A percentile compares a stretch with the other conserved stretches of the same genome.
Conservation (phyloP, 2,113 vertebrate species). For the Ictalurus punctatus region DNA sequence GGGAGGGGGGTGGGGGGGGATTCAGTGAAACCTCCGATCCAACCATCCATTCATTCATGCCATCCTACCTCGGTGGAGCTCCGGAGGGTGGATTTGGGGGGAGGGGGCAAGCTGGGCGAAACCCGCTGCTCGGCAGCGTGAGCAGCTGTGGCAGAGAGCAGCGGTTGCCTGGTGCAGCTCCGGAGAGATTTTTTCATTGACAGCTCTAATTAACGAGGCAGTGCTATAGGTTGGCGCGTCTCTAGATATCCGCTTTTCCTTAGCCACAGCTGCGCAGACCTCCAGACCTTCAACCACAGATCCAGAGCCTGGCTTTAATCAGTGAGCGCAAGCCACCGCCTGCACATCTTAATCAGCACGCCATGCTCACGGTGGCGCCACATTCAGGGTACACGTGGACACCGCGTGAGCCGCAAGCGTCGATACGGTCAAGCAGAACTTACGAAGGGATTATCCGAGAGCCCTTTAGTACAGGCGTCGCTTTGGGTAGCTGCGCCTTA, state of each 20-base stretch:
- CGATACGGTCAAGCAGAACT: neutral
- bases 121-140: neutral
- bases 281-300: slow-evolving; percentile 17
- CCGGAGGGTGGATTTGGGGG: neutral
- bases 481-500: neutral
- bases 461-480: neutral
- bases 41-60: slow-evolving; percentile 1
- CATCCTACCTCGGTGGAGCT: neutral
- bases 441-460: neutral
- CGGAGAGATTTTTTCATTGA: slow-evolving; percentile 64
- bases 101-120: neutral
- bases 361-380: neutral
- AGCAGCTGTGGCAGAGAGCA: slow-evolving; percentile 33
- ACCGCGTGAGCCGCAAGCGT: neutral
- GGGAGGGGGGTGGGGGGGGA: neutral
- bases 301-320: slow-evolving; percentile 8
- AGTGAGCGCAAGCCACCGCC: neutral
- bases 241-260: slow-evolving; percentile 47
- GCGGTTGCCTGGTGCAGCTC: slow-evolving; percentile 27
- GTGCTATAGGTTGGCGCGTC: slow-evolving; percentile 72
- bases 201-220: slow-evolving; percentile 78
- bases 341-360: slow-evolving; percentile 20
- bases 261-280: slow-evolving; percentile 21
- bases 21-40: slow-evolving; percentile 4
- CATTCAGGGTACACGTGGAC: neutral